Evolutionary conservation across 2,888 invertebrate genomes (phyloP).

Genomic region (Panzeria rudis): DNA sequence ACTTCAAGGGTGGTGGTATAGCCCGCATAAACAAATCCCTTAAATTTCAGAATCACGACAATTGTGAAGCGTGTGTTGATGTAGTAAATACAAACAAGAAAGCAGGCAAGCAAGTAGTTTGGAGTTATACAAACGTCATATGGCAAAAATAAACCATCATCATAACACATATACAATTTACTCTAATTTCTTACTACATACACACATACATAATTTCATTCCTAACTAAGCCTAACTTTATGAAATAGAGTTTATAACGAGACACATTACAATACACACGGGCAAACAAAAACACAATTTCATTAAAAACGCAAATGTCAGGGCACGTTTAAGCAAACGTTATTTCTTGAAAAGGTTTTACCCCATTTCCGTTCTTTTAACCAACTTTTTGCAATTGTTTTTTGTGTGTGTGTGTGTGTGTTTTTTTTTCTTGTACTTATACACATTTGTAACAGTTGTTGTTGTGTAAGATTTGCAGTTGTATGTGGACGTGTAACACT

Average conservation of each 20-base stretch:
- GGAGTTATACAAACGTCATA: slow-evolving; percentile 34
- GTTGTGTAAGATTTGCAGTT: slow-evolving; percentile 22
- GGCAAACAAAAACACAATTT: slow-evolving; percentile 44
- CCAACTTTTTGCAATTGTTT: slow-evolving; percentile 54
- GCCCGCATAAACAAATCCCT: slow-evolving; percentile 62
- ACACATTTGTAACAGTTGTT: slow-evolving; percentile 53
- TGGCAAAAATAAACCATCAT: slow-evolving; percentile 59
- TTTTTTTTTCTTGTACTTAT: neutral
- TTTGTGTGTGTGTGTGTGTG: neutral
- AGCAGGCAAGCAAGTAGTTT: slow-evolving; percentile 9
- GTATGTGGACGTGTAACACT: neutral
- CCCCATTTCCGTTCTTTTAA: slow-evolving; percentile 66
- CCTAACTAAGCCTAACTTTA: slow-evolving; percentile 57
- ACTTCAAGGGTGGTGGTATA: slow-evolving; percentile 47
- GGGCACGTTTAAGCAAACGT: slow-evolving; percentile 67
- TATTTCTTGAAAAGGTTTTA: slow-evolving; percentile 70
- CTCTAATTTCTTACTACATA: slow-evolving; percentile 3
- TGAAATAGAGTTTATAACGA: slow-evolving; percentile 59
- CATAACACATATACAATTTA: slow-evolving; percentile 47
- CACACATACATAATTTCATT: slow-evolving; percentile 1
- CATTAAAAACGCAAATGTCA: slow-evolving; percentile 70
- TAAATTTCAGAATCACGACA: slow-evolving; percentile 61
- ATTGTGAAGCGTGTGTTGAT: slow-evolving; percentile 34
- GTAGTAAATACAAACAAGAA: slow-evolving; percentile 21
- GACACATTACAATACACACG: slow-evolving; percentile 18